Base-by-base conservation (phyloP, 2,113 vertebrate genomes). In the Hystrix cristata region DNA sequence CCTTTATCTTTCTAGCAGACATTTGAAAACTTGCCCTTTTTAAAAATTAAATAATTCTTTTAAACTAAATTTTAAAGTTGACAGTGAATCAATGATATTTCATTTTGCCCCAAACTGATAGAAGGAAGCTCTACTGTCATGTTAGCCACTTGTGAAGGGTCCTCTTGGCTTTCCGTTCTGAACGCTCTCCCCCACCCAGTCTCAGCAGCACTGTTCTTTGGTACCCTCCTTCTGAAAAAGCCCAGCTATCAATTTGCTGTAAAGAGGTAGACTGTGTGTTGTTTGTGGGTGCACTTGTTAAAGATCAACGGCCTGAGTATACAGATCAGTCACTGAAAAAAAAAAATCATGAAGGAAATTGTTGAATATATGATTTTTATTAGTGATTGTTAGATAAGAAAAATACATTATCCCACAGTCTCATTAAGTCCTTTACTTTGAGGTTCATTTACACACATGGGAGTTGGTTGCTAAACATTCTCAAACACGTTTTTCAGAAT, bases 11-110 rank as follows among this genome's bases (percentile, higher is more conserved):
- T 69, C 46, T 87, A 71, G n/a, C 53, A 14, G 53, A 79, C 60
- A 57, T 57, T 82, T 38, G 95, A 53, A 87, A 62, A 55, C 34
- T 79, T 90, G 27, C 31, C 43, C 78, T 84, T 94, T 95, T 95
- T 69, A 31, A 23, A 25, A 19, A 93, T 90, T 46, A 88, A 46
- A 62, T 67, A 65, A 84, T 92, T 95, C 46, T 87, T 34, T 90
- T 90, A 67, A 53, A 90, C 90, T 79, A 79, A 87, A 72, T 87
- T 76, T 76, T 84, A 95, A 76, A 85, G 80, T 92, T 94, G 90
- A 74, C n/a, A 65, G 8, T 65, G 90, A 55, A 60, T 95, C 38
- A 51, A 31, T 90, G 34, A n/a, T 82, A 79, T 82, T 76, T 95
- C 55, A 95, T 88, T 97, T 86, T 57, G 16, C 27, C 31, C 81